Evolutionary conservation across 2,113 vertebrate species (phyloP).

Genomic region (Hystrix brachyura): DNA sequence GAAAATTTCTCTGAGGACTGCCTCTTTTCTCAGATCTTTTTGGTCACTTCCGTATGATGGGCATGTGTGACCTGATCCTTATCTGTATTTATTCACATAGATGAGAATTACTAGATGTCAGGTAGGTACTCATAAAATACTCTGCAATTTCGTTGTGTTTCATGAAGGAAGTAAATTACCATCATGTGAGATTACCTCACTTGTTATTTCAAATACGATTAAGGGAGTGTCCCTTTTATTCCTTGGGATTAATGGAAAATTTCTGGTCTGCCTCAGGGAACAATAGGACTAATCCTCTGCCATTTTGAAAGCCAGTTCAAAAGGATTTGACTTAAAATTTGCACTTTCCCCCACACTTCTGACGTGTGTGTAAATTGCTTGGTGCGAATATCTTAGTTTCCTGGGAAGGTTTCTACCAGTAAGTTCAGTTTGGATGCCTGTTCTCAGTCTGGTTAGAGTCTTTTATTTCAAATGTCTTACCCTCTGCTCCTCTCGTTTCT

Average conservation of each 20-base stretch:
- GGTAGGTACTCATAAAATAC: constrained; percentile 33
- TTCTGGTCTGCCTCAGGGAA: not conserved
- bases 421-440: not conserved
- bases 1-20: not conserved
- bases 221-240: constrained; percentile 30
- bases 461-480: not conserved
- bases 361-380: not conserved
- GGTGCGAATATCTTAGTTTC: not conserved
- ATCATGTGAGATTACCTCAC: constrained; percentile 49
- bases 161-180: constrained; percentile 59
- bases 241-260: not conserved
- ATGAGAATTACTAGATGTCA: not conserved
- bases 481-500: not conserved
- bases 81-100: not conserved
- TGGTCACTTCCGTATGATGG: not conserved
- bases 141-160: constrained; percentile 53
- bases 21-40: not conserved
- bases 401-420: not conserved
- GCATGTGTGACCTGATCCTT: not conserved
- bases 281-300: constrained; percentile 45
- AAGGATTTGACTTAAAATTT: constrained; percentile 16
- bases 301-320: constrained; percentile 64
- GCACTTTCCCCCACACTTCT: not conserved
- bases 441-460: not conserved
- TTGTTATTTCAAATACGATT: constrained; percentile 59